Evolutionary conservation across 2,888 invertebrate species (phyloP), one percentile per base, ranked within the genome.

Genomic region (Cosmia pyralina): DNA sequence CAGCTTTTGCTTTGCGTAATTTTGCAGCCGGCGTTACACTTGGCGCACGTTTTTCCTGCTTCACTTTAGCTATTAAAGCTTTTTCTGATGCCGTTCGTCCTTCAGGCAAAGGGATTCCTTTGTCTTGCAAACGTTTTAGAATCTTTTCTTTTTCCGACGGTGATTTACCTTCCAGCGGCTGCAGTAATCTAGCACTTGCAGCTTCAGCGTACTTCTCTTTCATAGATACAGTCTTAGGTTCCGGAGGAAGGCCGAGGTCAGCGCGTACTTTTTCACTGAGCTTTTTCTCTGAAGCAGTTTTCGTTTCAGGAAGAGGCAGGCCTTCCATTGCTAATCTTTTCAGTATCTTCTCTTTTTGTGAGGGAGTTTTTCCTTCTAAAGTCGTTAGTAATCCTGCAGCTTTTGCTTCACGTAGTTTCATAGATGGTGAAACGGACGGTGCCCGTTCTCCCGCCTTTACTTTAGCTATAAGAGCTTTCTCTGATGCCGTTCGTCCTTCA

Each of bases 331-430:
- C 83, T 4, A 83, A 50, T 11, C 69, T 72, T 71, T 53, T 72
- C 0, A 83, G 1, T 17, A 77, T 83, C n/a, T 70, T 72, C 11
- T 83, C 80, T 22, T 75, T 72, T 58, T 83, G 81, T 7, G 65
- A 70, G 0, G 60, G 41, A 0, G 71, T 55, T 68, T 83, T 83
- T 0, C 57, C 83, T 59, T 66, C 67, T 5, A 83, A 46, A 0
- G n/a, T n/a, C n/a, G n/a, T n/a, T n/a, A n/a, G n/a, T n/a, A n/a
- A n/a, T 10, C 67, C 67, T 7, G 60, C 60, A 17, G 6, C 60
- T 60, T 60, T n/a, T 15, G 67, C 60, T 46, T 11, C 34, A 7
- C 0, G n/a, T 2, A 67, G 2, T 17, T 19, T 68, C 7, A 46
- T 62, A 7, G 67, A 62, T 10, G 67, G 62, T 0, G 48, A 55